Conservation (phyloP, 2,888 invertebrate species). For the Acronicta alni region DNA sequence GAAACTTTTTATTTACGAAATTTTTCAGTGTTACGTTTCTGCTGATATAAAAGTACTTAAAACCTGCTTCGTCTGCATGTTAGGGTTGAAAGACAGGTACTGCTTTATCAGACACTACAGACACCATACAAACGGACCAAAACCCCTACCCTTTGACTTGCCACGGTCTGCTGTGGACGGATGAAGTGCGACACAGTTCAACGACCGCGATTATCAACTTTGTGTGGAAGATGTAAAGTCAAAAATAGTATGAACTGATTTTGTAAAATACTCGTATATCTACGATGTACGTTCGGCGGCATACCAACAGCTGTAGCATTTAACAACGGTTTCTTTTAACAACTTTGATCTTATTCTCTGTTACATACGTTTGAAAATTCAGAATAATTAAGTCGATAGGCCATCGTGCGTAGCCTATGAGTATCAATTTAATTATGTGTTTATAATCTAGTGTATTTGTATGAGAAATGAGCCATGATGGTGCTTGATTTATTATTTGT, state of each 20-base stretch:
- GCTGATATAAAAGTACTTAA: constrained; percentile 3
- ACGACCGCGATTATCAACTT: constrained; percentile 33
- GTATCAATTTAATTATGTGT: constrained; percentile 50
- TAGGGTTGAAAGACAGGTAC: constrained; percentile 6
- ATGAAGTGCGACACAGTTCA: constrained; percentile 29
- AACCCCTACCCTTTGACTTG: constrained; percentile 36
- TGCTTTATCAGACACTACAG: constrained; percentile 36
- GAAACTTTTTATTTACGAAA: constrained; percentile 6
- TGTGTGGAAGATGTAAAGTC: constrained; percentile 30
- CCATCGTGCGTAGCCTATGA: constrained; percentile 25
- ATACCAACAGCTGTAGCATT: constrained; percentile 55
- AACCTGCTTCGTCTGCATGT: constrained; percentile 13
- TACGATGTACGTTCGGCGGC: constrained; percentile 33
- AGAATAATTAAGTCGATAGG: constrained; percentile 22
- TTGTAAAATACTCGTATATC: constrained; percentile 37
- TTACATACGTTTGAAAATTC: constrained; percentile 29
- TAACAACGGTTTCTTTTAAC: constrained; percentile 15
- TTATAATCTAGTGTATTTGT: constrained; percentile 45
- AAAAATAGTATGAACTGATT: constrained; percentile 23
- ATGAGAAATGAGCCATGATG: constrained; percentile 45
- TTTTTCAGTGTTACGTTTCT: background rate
- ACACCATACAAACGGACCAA: constrained; percentile 41
- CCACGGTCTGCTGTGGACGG: constrained; percentile 25
- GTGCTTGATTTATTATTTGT: constrained; percentile 43
- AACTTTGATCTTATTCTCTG: constrained; percentile 19